These are phyloP conservation scores for Dione vanillae DNA, from an alignment of 2,888 invertebrate genomes.

Conservation along the genomic window DNA sequence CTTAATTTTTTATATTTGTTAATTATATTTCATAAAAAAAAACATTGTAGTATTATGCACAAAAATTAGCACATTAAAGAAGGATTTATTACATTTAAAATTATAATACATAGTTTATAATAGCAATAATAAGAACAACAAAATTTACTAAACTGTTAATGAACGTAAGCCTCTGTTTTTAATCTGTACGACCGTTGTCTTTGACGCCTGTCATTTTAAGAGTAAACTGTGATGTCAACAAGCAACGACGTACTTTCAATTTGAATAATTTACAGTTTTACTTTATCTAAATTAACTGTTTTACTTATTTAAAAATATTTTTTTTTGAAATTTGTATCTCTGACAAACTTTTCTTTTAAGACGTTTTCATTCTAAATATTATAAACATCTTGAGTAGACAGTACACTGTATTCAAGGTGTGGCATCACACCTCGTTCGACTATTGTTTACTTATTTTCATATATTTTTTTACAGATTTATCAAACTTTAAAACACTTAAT, in stretches of 20 bases:
- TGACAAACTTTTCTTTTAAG: background rate
- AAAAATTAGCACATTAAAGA: too few species aligned
- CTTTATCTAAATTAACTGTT: background rate
- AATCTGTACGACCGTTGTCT: background rate
- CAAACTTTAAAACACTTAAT: background rate
- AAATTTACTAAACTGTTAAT: background rate
- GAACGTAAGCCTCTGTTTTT: background rate
- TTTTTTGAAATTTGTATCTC: background rate
- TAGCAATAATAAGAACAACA: background rate
- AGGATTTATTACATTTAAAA: too few species aligned
- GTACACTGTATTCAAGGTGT: conserved; percentile 31
- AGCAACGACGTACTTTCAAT: conserved; percentile 27
- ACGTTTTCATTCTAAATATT: background rate
- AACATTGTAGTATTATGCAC: too few species aligned
- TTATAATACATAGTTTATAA: background rate
- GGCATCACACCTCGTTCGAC: conserved; percentile 12
- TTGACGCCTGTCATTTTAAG: background rate
- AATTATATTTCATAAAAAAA: too few species aligned
- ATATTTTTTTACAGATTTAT: conserved; percentile 25
- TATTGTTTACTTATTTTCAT: conserved; percentile 10
- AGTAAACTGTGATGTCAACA: conserved; percentile 25
- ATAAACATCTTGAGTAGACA: background rate
- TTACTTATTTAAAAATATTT: background rate
- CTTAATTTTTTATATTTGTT: too few species aligned
- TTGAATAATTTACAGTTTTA: conserved; percentile 4